Conservation (phyloP, 2,113 vertebrate species). For the Bubo scandiacus region DNA sequence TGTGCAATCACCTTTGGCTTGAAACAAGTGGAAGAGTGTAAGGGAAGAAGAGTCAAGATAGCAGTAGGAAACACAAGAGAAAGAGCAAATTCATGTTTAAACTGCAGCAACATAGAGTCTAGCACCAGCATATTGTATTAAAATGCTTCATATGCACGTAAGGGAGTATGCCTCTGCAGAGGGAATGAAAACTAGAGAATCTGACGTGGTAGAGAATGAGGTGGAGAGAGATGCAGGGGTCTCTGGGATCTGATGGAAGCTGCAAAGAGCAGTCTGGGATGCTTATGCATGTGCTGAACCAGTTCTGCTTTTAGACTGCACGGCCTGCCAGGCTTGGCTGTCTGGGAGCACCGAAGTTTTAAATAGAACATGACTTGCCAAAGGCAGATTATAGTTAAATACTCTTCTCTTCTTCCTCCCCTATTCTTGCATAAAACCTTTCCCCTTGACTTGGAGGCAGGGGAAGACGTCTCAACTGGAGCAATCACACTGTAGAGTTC, state of each 20-base stretch:
- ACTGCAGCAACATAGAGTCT: neutral
- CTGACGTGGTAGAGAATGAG: neutral
- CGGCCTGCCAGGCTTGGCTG: neutral
- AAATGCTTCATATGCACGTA: neutral
- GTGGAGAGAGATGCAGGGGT: neutral
- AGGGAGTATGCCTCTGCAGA: neutral
- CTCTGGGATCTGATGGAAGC: neutral
- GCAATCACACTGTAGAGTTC: neutral
- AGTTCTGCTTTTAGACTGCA: neutral
- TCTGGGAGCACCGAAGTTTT: neutral
- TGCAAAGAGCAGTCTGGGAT: neutral
- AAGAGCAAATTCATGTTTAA: neutral
- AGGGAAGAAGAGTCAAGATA: neutral
- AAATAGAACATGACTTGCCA: constrained; percentile 23
- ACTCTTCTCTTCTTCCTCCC: neutral
- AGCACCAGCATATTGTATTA: neutral
- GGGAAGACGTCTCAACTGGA: neutral
- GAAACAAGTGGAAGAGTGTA: neutral
- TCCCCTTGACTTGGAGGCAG: neutral
- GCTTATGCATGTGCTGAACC: neutral
- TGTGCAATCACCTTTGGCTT: neutral
- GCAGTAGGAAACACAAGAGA: neutral
- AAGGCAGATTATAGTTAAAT: constrained; percentile 1
- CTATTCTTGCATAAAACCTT: neutral
- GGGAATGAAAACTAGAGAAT: neutral